Percentiles rank a stretch among this genome's conserved stretches.
These are phyloP conservation scores for Axea sp. DNA, from an alignment of 2,888 invertebrate genomes.

Conservation along the genomic window DNA sequence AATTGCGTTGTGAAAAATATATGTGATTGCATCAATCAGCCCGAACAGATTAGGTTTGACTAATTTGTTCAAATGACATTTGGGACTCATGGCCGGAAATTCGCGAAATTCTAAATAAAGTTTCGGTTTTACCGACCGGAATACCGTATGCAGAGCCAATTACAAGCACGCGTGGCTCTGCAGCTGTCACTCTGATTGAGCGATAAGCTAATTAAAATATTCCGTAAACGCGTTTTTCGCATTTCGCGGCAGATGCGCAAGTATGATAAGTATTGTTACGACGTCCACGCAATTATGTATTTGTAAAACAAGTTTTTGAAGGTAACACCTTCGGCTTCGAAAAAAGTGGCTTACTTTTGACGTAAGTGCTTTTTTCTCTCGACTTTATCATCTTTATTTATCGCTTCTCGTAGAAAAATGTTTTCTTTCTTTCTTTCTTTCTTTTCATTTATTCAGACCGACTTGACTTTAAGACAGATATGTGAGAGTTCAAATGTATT, in stretches of 20 bases:
- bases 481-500: too few species aligned
- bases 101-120: conserved; percentile 60
- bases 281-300: conserved; percentile 61
- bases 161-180: conserved; percentile 75
- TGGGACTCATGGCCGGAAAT: conserved; percentile 46
- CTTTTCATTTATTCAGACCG: conserved; percentile 16
- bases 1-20: conserved; percentile 14
- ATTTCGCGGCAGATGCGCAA: conserved; percentile 71
- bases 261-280: conserved; percentile 66
- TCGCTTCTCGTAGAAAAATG: conserved; percentile 5
- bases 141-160: conserved; percentile 69
- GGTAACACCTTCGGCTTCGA: conserved; percentile 45
- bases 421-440: too few species aligned
- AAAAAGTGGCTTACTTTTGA: conserved; percentile 49
- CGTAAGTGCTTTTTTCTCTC: conserved; percentile 18
- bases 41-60: conserved; percentile 17
- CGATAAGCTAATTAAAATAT: conserved; percentile 79
- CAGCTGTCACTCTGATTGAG: conserved; percentile 77
- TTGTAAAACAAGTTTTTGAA: conserved; percentile 39
- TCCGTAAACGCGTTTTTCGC: conserved; percentile 70
- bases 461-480: conserved; percentile 6
- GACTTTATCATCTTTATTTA: conserved; percentile 24
- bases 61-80: conserved; percentile 44
- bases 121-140: conserved; percentile 50
- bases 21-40: conserved; percentile 18